Percentiles rank a stretch among this genome's conserved stretches.
Evolutionary conservation across 2,797 vertebrate species (phyloP).

Genomic region (Squalus acanthias): DNA sequence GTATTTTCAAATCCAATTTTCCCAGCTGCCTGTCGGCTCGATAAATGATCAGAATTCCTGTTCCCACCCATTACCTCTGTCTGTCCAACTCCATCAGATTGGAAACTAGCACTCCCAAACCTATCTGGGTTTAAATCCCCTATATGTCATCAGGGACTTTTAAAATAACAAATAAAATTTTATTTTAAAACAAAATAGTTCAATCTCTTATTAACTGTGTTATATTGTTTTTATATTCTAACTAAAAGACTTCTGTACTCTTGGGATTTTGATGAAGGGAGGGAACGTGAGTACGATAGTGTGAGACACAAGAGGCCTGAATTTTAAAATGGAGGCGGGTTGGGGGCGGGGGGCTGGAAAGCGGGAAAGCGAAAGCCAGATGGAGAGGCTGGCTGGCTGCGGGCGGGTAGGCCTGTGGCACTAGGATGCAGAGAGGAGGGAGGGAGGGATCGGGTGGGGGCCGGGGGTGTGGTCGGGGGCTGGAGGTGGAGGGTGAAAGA

Average conservation of each 20-base stretch:
- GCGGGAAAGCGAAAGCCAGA: too few relatives aligned
- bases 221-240: background rate
- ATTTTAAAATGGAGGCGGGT: too few relatives aligned
- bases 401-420: too few relatives aligned
- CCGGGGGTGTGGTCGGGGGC: too few relatives aligned
- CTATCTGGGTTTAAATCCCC: background rate
- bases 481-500: too few relatives aligned
- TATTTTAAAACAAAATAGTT: background rate
- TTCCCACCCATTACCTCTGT: background rate
- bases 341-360: too few relatives aligned
- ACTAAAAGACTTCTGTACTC: too few relatives aligned
- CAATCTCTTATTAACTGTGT: background rate
- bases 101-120: background rate
- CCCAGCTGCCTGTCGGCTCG: background rate
- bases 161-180: slow-evolving; percentile 16
- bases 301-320: too few relatives aligned
- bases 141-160: background rate
- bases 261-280: background rate
- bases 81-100: background rate
- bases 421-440: too few relatives aligned
- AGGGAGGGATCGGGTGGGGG: too few relatives aligned
- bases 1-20: slow-evolving; percentile 23
- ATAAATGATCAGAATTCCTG: background rate
- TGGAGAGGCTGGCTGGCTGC: too few relatives aligned
- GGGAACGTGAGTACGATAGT: too few relatives aligned